Evolutionary conservation across 2,113 vertebrate genomes (phyloP).

Genomic region (Picathartes gymnocephalus): DNA sequence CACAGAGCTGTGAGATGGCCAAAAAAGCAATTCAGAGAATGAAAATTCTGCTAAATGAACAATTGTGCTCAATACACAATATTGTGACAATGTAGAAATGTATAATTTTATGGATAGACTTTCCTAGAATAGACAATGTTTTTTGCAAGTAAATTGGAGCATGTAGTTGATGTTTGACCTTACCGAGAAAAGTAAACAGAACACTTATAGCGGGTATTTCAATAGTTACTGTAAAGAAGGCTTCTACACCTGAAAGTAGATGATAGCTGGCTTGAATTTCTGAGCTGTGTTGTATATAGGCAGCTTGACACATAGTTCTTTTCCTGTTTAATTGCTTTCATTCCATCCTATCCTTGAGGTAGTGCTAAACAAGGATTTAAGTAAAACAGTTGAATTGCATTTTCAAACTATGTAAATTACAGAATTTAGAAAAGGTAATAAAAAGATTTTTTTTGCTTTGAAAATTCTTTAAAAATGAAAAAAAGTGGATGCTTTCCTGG

Average conservation of each 20-base stretch:
- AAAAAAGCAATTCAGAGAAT: slow-evolving; percentile 52
- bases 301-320: not conserved
- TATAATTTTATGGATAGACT: not conserved
- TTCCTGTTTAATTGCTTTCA: not conserved
- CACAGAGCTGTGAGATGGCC: not conserved
- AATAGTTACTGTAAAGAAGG: not conserved
- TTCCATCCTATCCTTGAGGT: not conserved
- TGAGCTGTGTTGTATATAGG: not conserved
- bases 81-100: not conserved
- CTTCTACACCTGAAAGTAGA: not conserved
- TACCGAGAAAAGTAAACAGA: not conserved
- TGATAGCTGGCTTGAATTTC: not conserved
- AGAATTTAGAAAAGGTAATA: not conserved
- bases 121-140: slow-evolving; percentile 1
- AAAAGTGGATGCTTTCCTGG: not conserved
- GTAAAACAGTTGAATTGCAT: not conserved
- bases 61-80: not conserved
- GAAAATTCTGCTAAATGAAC: slow-evolving; percentile 17
- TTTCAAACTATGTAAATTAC: not conserved
- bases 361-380: not conserved
- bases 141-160: not conserved
- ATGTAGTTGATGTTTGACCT: not conserved
- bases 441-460: not conserved
- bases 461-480: not conserved
- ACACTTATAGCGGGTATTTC: not conserved